Conservation (phyloP, 2,113 vertebrate species). For the Miniopterus natalensis region DNA sequence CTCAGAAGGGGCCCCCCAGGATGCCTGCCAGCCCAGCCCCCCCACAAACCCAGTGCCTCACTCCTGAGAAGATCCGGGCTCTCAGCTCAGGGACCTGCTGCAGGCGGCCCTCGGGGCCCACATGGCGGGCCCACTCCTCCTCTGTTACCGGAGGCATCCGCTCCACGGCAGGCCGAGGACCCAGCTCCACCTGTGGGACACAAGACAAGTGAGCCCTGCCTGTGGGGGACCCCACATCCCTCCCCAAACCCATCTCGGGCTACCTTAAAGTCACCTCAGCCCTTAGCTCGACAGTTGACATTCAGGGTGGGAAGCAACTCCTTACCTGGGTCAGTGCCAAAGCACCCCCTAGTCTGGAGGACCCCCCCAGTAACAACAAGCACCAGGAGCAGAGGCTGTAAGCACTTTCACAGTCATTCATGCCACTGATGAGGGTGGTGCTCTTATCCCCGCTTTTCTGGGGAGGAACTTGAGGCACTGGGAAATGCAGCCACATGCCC, state of each 20-base stretch:
- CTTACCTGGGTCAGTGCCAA: not conserved
- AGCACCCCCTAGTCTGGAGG: not conserved
- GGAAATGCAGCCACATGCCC: not conserved
- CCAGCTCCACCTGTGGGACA: slow-evolving; percentile 89
- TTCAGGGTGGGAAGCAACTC: too few relatives aligned
- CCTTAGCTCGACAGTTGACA: not conserved
- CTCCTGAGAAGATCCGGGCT: slow-evolving; percentile 93
- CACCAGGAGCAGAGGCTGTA: fast-evolving
- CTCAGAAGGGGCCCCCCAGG: not conserved
- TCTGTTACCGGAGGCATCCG: slow-evolving; percentile 89
- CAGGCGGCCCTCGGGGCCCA: slow-evolving; percentile 92
- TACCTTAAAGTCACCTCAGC: not conserved
- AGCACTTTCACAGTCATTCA: not conserved
- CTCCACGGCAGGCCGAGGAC: slow-evolving; percentile 89
- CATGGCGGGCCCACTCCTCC: slow-evolving; percentile 89
- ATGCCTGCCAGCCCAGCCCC: fast-evolving
- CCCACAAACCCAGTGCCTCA: slow-evolving; percentile 69
- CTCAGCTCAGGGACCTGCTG: slow-evolving; percentile 88
- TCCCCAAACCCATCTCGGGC: not conserved
- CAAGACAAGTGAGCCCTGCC: not conserved
- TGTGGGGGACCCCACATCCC: not conserved
- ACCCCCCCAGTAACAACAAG: not conserved
- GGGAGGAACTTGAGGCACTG: not conserved
- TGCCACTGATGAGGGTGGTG: fast-evolving
- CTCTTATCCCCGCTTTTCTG: fast-evolving